A percentile compares a stretch with the other conserved stretches of the same genome.
phyloP scores from a whole-genome alignment of 2,113 vertebrate species.

The Chinchilla lanigera region DNA sequence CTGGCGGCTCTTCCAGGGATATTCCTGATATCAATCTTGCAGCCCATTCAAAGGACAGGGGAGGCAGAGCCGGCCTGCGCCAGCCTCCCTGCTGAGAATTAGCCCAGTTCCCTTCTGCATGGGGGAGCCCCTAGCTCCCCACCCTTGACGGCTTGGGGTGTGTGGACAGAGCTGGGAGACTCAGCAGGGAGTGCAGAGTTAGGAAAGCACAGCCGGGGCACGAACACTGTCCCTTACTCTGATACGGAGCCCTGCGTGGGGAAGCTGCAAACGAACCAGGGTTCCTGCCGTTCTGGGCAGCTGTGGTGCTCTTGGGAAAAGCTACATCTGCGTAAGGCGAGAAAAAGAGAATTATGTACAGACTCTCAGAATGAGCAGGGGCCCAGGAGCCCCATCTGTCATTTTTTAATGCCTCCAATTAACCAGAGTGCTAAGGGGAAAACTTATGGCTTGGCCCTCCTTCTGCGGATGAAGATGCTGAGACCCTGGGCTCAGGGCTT shows the following conservation, averaged over 20 bases:
- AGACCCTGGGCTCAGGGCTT: background rate
- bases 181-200: conserved; percentile 70
- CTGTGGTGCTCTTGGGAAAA: conserved; percentile 55
- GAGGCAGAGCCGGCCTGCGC: conserved; percentile 82
- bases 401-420: background rate
- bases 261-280: conserved; percentile 67
- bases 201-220: conserved; percentile 43
- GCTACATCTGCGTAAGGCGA: conserved; percentile 43
- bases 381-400: background rate
- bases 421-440: background rate
- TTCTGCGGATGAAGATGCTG: background rate
- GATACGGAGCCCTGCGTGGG: conserved; percentile 70
- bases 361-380: background rate
- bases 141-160: conserved; percentile 72
- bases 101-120: conserved; percentile 82
- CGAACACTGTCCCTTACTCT: conserved; percentile 78
- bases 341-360: background rate
- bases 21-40: conserved; percentile 85
- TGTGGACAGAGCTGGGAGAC: conserved; percentile 68
- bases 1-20: conserved; percentile 78
- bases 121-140: conserved; percentile 77
- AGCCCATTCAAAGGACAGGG: conserved; percentile 81
- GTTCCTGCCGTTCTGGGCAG: conserved; percentile 64
- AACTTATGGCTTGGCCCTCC: background rate
- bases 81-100: conserved; percentile 86